Evolutionary conservation across 2,888 invertebrate genomes (phyloP), one percentile per base, ranked within the genome.

Genomic region (Mythimna albipuncta): DNA sequence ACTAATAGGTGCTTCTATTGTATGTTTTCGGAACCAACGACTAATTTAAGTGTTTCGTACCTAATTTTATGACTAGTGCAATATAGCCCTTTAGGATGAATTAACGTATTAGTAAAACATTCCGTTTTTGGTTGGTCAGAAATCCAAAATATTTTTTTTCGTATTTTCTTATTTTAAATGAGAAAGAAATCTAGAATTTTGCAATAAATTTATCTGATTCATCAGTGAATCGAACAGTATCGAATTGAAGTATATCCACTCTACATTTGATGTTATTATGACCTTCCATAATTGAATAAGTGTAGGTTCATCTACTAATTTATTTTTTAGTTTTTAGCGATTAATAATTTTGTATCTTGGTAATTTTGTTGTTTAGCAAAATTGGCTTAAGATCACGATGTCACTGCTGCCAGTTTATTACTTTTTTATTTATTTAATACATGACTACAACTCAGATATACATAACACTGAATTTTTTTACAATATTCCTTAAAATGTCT

Each of bases 341-440:
- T 85, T 79, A 64, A 79, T 80, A 86, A 83, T 69, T 81, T 67
- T 77, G 90, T 91, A 93, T 95, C 96, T 96, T 96, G 90, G 95
- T 94, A 93, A 94, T 96, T 96, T 96, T 96, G 96, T 94, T 90
- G 70, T 66, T 87, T 86, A 87, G 93, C 96, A 96, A 96, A 96
- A 96, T 96, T 92, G 81, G 90, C 95, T 94, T 95, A 96, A 96
- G 96, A 95, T 96, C 91, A 89, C 90, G 84, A 73, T 69, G 63
- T 87, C 81, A 79, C 75, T 65, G 59, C 80, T 81, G 83, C 79
- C 87, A 81, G 64, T 77, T 77, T 76, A 72, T 54, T 69, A 81
- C 77, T 74, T 44, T 68, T 70, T 59, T 63, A 13, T 59, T 69
- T 6, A 9, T 52, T 13, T 54, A 32, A 41, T 52, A 65, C 26